These are phyloP conservation scores for Notothenia rossii DNA, from an alignment of 2,113 vertebrate species.

Conservation along the genomic window DNA sequence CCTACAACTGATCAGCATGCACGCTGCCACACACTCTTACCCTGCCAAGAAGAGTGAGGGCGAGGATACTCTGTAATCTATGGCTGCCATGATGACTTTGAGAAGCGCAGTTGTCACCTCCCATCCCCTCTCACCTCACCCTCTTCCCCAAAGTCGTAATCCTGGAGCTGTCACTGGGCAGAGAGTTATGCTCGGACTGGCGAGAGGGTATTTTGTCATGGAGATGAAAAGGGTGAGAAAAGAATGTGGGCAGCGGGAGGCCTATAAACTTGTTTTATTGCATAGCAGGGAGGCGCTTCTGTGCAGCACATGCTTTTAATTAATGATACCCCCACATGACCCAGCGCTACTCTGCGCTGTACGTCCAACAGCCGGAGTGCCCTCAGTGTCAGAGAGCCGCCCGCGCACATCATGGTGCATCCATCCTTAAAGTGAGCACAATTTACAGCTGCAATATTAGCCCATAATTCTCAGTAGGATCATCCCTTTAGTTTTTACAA, in stretches of 20 bases:
- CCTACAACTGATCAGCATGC: conserved; percentile 79
- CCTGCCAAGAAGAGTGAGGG: conserved; percentile 76
- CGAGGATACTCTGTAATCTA: conserved; percentile 80
- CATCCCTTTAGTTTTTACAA: conserved; percentile 19
- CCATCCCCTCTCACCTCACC: conserved; percentile 67
- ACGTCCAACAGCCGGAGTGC: conserved; percentile 22
- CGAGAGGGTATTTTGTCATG: conserved; percentile 82
- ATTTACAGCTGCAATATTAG: conserved; percentile 38
- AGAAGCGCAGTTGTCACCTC: conserved; percentile 75
- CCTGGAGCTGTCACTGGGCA: conserved; percentile 70
- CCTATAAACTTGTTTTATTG: conserved; percentile 85
- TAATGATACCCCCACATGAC: conserved; percentile 72
- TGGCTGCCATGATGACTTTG: conserved; percentile 80
- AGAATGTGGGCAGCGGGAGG: conserved; percentile 75
- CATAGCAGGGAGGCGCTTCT: conserved; percentile 69
- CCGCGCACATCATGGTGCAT: conserved; percentile 4
- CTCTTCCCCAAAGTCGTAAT: conserved; percentile 71
- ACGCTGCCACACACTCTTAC: conserved; percentile 47
- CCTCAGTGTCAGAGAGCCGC: conserved; percentile 8
- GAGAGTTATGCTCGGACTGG: conserved; percentile 78
- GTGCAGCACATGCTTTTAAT: conserved; percentile 80
- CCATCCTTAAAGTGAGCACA: conserved; percentile 22
- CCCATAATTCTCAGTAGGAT: conserved; percentile 29
- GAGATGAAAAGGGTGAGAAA: conserved; percentile 80
- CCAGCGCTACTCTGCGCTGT: conserved; percentile 35